These are phyloP conservation scores for Lordiphosa stackelbergi DNA, from an alignment of 1,140 invertebrate genomes.

Conservation along the genomic window DNA sequence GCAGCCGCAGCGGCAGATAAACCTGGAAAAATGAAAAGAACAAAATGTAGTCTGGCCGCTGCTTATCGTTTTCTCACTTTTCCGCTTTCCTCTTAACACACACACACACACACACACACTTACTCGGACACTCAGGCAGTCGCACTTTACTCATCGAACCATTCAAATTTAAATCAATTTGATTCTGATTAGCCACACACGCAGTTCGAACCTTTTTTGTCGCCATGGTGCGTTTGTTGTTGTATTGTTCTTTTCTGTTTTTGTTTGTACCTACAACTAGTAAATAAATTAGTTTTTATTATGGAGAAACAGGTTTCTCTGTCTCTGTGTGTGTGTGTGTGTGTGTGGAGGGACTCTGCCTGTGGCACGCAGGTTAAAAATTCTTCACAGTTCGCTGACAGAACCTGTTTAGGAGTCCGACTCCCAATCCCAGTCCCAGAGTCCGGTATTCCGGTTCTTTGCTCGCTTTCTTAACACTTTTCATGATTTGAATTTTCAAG, in stretches of 20 bases:
- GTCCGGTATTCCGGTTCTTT: conserved; percentile 8
- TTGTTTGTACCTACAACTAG: conserved; percentile 68
- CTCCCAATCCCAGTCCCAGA: conserved; percentile 1
- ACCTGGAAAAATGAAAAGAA: conserved; percentile 9
- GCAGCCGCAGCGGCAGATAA: conserved; percentile 5
- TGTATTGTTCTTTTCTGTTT: conserved; percentile 26
- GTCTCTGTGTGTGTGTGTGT: conserved; percentile 11
- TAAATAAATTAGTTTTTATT: conserved; percentile 75
- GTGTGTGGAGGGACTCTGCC: conserved; percentile 8
- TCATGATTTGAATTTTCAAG: conserved; percentile 63
- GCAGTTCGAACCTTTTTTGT: conserved; percentile 57
- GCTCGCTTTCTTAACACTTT: conserved; percentile 64
- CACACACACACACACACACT: not conserved
- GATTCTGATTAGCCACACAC: conserved; percentile 74
- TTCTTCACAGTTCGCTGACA: conserved; percentile 71
- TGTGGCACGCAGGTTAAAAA: conserved; percentile 57
- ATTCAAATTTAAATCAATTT: conserved; percentile 74
- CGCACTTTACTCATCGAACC: conserved; percentile 64
- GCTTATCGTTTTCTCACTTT: conserved; percentile 58
- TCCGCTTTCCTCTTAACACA: not conserved
- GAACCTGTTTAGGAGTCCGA: conserved; percentile 52
- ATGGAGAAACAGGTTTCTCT: conserved; percentile 65
- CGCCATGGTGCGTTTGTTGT: conserved; percentile 28
- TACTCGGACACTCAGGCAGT: conserved; percentile 2
- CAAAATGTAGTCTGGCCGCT: conserved; percentile 13